phyloP scores from a whole-genome alignment of 2,797 vertebrate genomes.

The Macropus fuliginosus region DNA sequence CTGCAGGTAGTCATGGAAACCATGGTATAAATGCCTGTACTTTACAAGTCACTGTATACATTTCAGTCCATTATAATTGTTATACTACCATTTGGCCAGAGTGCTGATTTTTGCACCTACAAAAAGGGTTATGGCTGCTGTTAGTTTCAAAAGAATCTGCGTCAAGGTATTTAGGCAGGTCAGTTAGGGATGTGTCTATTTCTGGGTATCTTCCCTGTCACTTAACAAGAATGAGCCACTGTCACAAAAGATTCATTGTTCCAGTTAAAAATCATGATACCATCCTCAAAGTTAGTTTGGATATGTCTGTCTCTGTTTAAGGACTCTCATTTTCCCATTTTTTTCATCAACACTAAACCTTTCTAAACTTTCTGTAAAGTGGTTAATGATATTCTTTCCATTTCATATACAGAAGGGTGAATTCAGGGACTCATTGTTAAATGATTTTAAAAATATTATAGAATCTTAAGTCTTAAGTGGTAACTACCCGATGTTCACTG shows the following conservation, averaged over 20 bases:
- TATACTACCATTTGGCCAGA: constrained; percentile 54
- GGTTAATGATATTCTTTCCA: background rate
- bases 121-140: constrained; percentile 52
- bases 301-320: constrained; percentile 57
- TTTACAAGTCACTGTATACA: constrained; percentile 74
- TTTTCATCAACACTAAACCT: constrained; percentile 61
- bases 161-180: constrained; percentile 35
- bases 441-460: background rate
- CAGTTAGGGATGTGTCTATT: background rate
- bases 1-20: constrained; percentile 74
- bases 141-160: constrained; percentile 56
- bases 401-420: background rate
- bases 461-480: background rate
- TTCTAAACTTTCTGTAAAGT: constrained; percentile 44
- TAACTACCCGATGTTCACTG: background rate
- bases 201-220: constrained; percentile 22
- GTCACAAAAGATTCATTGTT: constrained; percentile 57
- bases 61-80: constrained; percentile 65
- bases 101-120: constrained; percentile 60
- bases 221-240: constrained; percentile 9
- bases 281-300: constrained; percentile 57
- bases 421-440: background rate
- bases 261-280: constrained; percentile 37
- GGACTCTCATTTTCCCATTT: constrained; percentile 39
- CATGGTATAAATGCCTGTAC: constrained; percentile 58